A percentile compares a stretch with the other conserved stretches of the same genome.
Evolutionary conservation across 2,888 invertebrate genomes (phyloP).

Genomic region (Stegophylla sp.): DNA sequence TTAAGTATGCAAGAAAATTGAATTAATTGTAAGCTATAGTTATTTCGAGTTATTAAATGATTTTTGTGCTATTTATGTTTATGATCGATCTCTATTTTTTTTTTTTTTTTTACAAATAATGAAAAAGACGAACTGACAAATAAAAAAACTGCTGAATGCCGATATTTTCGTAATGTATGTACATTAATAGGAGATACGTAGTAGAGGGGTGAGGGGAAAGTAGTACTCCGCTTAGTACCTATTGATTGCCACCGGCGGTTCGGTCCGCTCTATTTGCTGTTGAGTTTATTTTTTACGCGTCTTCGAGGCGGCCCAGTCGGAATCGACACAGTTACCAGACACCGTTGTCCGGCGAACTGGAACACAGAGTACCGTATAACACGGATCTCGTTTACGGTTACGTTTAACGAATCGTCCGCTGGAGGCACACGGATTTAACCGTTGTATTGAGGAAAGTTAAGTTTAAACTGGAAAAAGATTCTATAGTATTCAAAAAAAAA

Average conservation of each 20-base stretch:
- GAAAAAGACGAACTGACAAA: neutral
- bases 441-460: constrained; percentile 6
- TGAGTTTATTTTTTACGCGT: constrained; percentile 40
- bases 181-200: constrained; percentile 8
- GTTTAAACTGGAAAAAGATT: constrained; percentile 7
- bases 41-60: neutral
- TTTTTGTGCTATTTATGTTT: neutral
- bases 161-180: constrained; percentile 21
- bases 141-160: constrained; percentile 6
- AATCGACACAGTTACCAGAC: constrained; percentile 58
- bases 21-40: too few relatives aligned
- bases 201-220: constrained; percentile 48
- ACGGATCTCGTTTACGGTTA: constrained; percentile 57
- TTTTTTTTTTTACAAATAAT: neutral
- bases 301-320: constrained; percentile 28
- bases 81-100: neutral
- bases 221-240: constrained; percentile 48
- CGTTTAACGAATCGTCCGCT: constrained; percentile 45
- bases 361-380: constrained; percentile 58
- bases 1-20: too few relatives aligned
- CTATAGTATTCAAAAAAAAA: too few relatives aligned
- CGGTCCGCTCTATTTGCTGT: constrained; percentile 55
- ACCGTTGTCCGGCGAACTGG: constrained; percentile 59
- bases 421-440: constrained; percentile 33
- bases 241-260: constrained; percentile 47